phyloP scores from a whole-genome alignment of 92 coral and sea anemone species.

The Palythoa caribaeorum region DNA sequence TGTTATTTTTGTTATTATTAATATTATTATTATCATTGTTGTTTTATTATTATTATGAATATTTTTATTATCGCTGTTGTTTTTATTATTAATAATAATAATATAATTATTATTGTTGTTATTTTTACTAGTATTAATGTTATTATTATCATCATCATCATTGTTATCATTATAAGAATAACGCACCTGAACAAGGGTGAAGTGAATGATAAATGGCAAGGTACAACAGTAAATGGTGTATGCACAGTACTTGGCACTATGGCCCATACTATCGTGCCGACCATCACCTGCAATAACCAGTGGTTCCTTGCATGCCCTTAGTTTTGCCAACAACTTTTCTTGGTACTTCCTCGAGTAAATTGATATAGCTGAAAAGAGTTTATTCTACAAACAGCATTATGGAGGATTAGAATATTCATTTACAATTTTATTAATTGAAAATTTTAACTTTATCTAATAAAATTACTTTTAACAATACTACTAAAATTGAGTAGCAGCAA shows the following conservation, averaged over 20 bases:
- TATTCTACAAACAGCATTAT: slow-evolving; percentile 35
- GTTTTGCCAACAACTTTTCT: not conserved
- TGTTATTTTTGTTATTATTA: too few relatives aligned
- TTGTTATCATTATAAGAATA: not conserved
- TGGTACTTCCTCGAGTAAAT: slow-evolving; percentile 60
- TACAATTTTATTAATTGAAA: not conserved
- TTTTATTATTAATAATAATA: too few relatives aligned
- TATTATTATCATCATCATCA: not conserved
- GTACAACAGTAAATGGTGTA: slow-evolving; percentile 67
- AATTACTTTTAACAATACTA: not conserved
- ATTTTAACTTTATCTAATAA: not conserved
- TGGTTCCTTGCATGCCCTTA: slow-evolving; percentile 28
- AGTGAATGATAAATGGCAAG: slow-evolving; percentile 55
- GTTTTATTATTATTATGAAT: too few relatives aligned
- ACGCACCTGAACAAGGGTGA: slow-evolving; percentile 73
- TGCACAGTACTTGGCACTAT: slow-evolving; percentile 71
- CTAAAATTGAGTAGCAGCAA: not conserved
- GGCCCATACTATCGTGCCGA: slow-evolving; percentile 75
- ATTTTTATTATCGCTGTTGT: too few relatives aligned
- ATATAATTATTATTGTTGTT: not conserved
- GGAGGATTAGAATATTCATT: not conserved
- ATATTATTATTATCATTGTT: too few relatives aligned
- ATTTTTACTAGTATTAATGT: too few relatives aligned
- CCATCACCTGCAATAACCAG: slow-evolving; percentile 72
- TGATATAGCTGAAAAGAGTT: slow-evolving; percentile 56